These are phyloP conservation scores for Zapus hudsonius DNA, from an alignment of 2,113 vertebrate genomes.

Conservation along the genomic window DNA sequence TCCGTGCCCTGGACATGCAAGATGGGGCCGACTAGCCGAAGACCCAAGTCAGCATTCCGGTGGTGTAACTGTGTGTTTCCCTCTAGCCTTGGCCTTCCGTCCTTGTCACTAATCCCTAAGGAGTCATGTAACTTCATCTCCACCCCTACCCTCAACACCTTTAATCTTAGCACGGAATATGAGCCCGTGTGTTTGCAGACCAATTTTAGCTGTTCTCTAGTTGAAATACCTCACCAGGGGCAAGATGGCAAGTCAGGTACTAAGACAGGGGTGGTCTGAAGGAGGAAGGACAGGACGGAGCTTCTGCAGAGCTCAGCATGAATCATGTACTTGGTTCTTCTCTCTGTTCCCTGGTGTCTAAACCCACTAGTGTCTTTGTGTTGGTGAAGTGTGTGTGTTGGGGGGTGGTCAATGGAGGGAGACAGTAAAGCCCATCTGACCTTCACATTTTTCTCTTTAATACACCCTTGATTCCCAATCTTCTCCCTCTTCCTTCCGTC, in stretches of 20 bases:
- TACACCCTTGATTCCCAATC: not conserved
- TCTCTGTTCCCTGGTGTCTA: not conserved
- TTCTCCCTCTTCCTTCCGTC: not conserved
- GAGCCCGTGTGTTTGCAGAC: conserved; percentile 34
- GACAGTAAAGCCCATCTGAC: not conserved
- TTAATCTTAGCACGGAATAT: not conserved
- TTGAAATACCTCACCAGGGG: not conserved
- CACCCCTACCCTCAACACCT: not conserved
- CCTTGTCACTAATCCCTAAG: conserved; percentile 68
- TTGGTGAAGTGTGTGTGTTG: not conserved
- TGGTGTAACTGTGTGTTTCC: conserved; percentile 80
- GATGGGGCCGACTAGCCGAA: conserved; percentile 89
- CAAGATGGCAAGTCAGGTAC: not conserved
- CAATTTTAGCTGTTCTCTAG: not conserved
- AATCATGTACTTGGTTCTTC: not conserved
- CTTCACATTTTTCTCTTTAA: not conserved
- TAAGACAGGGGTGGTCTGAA: conserved; percentile 15
- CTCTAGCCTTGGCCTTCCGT: conserved; percentile 49
- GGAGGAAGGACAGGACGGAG: not conserved
- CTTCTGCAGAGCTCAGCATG: not conserved
- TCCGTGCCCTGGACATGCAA: conserved; percentile 87
- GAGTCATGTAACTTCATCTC: conserved; percentile 46
- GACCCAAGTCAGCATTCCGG: conserved; percentile 91
- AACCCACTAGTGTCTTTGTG: not conserved
- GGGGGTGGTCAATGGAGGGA: not conserved